Conservation (phyloP, 2,797 vertebrate genomes). For the Numenius phaeopus region DNA sequence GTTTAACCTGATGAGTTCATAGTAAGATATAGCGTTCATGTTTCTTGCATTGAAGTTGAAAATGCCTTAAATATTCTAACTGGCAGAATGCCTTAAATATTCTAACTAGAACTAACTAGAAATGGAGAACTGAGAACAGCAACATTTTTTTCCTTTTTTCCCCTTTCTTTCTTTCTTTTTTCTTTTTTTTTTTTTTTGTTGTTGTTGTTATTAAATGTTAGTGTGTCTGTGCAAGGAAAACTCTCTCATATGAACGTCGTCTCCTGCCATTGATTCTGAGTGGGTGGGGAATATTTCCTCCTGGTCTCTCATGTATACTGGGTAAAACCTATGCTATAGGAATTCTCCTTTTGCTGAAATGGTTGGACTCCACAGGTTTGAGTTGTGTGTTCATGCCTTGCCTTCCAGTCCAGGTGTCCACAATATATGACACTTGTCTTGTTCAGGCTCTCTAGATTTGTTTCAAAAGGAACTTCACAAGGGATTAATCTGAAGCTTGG, state of each 20-base stretch:
- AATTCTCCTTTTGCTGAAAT: not conserved
- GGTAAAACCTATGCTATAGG: not conserved
- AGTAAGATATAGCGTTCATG: not conserved
- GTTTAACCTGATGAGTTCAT: not conserved
- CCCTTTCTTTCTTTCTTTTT: not conserved
- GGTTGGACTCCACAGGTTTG: not conserved
- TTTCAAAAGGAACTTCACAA: not conserved
- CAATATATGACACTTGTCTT: not conserved
- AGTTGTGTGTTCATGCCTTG: not conserved
- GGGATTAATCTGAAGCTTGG: not conserved
- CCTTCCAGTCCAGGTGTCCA: not conserved
- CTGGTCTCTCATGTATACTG: not conserved
- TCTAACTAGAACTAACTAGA: not conserved
- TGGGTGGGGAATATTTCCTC: not conserved
- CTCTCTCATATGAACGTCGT: not conserved
- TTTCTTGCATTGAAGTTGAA: not conserved
- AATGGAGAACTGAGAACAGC: not conserved
- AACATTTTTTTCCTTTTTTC: not conserved
- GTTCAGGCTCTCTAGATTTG: not conserved
- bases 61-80: not conserved
- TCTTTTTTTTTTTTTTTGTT: not conserved
- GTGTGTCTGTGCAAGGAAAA: not conserved
- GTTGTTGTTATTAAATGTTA: not conserved
- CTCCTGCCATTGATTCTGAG: not conserved
- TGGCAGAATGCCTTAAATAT: not conserved